These are phyloP conservation scores for Lagodon rhomboides DNA, from an alignment of 2,797 vertebrate species.

Conservation along the genomic window DNA sequence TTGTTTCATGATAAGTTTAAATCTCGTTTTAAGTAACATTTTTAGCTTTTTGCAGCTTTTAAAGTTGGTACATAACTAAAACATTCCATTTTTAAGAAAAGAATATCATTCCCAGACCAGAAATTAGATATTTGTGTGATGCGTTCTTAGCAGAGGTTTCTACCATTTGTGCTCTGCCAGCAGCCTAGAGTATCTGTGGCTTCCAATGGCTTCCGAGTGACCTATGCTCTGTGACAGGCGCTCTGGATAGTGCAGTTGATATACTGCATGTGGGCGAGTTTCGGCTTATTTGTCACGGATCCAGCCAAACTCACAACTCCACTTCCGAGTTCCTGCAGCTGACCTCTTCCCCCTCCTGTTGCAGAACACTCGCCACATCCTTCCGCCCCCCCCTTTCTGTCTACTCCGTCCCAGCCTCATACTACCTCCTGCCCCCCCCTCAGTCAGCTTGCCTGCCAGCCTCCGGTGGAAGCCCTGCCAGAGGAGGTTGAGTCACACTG, in stretches of 20 bases:
- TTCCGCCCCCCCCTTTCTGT: constrained; percentile 59
- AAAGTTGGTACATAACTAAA: not conserved
- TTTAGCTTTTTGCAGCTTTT: not conserved
- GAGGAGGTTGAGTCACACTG: constrained; percentile 82
- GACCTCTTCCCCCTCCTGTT: constrained; percentile 82
- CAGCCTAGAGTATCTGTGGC: constrained; percentile 32
- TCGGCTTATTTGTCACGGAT: constrained; percentile 64
- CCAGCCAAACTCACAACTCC: constrained; percentile 66
- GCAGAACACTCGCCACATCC: constrained; percentile 79
- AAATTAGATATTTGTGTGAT: not conserved
- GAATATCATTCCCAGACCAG: not conserved
- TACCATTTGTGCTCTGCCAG: constrained; percentile 4
- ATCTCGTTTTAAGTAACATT: not conserved
- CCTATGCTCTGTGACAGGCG: constrained; percentile 37
- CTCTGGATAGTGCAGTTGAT: constrained; percentile 48
- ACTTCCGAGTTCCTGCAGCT: constrained; percentile 83
- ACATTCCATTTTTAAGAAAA: not conserved
- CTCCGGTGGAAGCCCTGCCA: constrained; percentile 79
- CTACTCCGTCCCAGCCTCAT: constrained; percentile 45
- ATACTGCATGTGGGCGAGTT: constrained; percentile 56
- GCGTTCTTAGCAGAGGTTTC: not conserved
- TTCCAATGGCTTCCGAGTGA: constrained; percentile 56
- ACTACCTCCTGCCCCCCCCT: constrained; percentile 57
- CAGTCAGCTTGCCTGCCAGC: constrained; percentile 65
- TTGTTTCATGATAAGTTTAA: not conserved